Evolutionary conservation across 2,113 vertebrate genomes (phyloP), one percentile per base, ranked within the genome.

Genomic region (Suncus etruscus): DNA sequence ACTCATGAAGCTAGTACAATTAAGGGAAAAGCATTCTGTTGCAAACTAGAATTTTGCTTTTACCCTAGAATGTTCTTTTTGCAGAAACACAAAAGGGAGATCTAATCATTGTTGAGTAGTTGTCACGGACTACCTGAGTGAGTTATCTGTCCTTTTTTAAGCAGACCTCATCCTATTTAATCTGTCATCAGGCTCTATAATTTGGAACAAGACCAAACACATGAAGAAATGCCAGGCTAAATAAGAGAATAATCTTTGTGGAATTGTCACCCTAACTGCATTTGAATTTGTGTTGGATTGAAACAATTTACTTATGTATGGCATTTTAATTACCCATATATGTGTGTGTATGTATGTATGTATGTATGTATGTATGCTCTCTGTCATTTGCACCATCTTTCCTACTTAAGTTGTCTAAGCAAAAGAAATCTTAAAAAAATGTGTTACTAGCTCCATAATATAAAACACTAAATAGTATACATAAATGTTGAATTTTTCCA

Each of bases 341-440:
- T 18, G 73, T 39, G 22, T 22, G 61, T 18, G 73, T 39, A 20
- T 22, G 61, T 90, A 54, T 54, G 58, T 61, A 20, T 61, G 16
- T 39, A 68, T 87, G 82, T 86, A 68, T 72, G 27, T 90, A 54
- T 54, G 58, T 20, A 20, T 61, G 58, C 58, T 61, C 0, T 61
- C 58, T 61, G 58, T 61, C 58, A 20, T 4, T 87, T 91, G 11
- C 58, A 1, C n/a, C 65, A 3, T 27, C 39, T 89, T 81, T 66
- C 6, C 32, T 16, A 16, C 4, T 70, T 27, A 72, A 76, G 20
- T 81, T 73, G 12, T 86, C 45, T 91, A 65, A 16, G 51, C 15
- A 82, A 90, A 79, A 65, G 91, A 74, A 76, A 78, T 68, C 47
- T 84, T 72, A 27, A 81, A 90, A 90, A 86, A 89, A 75, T 84